Percentiles rank a stretch among this genome's conserved stretches.
Conservation (phyloP, 2,797 vertebrate species). For the Bovichtus diacanthus region DNA sequence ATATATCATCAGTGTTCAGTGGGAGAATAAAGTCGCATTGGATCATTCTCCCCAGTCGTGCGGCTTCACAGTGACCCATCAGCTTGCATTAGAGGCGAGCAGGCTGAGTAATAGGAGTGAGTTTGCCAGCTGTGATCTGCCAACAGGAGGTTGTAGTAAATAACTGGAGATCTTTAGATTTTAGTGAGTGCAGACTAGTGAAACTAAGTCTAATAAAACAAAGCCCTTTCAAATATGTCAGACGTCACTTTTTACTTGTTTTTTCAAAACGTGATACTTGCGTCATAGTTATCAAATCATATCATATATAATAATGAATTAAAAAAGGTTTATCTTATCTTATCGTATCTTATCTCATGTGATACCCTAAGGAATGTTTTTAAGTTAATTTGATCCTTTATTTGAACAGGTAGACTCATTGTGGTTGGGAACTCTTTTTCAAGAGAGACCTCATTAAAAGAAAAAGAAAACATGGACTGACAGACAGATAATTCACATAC, state of each 20-base stretch:
- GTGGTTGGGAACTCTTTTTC: too few species aligned
- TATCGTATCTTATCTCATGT: too few species aligned
- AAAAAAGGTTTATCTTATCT: too few species aligned
- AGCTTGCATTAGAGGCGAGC: conserved; percentile 22
- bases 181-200: neutral
- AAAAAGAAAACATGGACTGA: too few species aligned
- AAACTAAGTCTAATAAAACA: neutral
- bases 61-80: conserved; percentile 43
- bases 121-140: conserved; percentile 19
- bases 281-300: neutral
- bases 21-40: conserved; percentile 26
- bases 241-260: neutral
- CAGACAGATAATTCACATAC: too few species aligned
- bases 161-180: neutral
- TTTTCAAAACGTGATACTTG: neutral
- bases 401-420: too few species aligned
- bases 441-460: too few species aligned
- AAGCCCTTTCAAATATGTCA: neutral
- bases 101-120: conserved; percentile 8
- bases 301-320: too few species aligned
- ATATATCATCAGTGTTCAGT: conserved; percentile 23
- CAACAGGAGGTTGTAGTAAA: conserved; percentile 1
- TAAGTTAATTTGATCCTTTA: too few species aligned
- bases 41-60: conserved; percentile 32
- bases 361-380: too few species aligned